Base-by-base conservation (phyloP, 2,888 invertebrate genomes). In the Melieria crassipennis region DNA sequence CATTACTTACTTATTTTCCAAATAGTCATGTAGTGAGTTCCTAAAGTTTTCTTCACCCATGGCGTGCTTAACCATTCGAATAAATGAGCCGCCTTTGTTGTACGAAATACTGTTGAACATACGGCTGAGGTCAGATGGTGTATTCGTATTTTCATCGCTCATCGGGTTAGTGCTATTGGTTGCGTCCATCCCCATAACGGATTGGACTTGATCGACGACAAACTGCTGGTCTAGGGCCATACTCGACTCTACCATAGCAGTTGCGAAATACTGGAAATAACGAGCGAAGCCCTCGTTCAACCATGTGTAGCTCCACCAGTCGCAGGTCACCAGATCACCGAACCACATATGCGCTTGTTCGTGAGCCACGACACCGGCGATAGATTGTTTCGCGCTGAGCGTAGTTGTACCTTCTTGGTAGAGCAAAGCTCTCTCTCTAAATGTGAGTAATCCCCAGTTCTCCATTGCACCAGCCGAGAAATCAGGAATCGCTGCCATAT, bases 381-480 rank as follows among this genome's bases (percentile, higher is more conserved):
- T 90, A 55, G 89, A 82, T 78, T 91, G 90, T 80, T 91, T 90
- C 62, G 89, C 89, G 6, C 88, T 77, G 63, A 89, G 88, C 0
- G 91, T 90, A 0, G 91, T 90, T 46, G 89, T 86, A 3, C 88
- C 83, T 56, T 88, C 88, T 65, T 93, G 92, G 75, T 90, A 93
- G 4, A 94, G 85, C 73, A 94, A 85, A 0, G 90, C 89, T 0
- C 91, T 90, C 82, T 94, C 94, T 69, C 92, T 90, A 87, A 93
- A 96, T 4, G 93, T 95, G 7, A 95, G 89, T 43, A 96, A 88
- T 7, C 96, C 96, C 95, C 96, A 96, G 83, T 97, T 96, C 83
- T 96, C 95, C 96, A 96, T 96, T 66, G 96, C 96, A 58, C 94
- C 94, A 75, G 93, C 92, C 62, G 90, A 89, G 83, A 96, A 95